A percentile compares a stretch with the other conserved stretches of the same genome.
Conservation (phyloP, 2,888 invertebrate species). For the Synanthedon tipuliformis region DNA sequence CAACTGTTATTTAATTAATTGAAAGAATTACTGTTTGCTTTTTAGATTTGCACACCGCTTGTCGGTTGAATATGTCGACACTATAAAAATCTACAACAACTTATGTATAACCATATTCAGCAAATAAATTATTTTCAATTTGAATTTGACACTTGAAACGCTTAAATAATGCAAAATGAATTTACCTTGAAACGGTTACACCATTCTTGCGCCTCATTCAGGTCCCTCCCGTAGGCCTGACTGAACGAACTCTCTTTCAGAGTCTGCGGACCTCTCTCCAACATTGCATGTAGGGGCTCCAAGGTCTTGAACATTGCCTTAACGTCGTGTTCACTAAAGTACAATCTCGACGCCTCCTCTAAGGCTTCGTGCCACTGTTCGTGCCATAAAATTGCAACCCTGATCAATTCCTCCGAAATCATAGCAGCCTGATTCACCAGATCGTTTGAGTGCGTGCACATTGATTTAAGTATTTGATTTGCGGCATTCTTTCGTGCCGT, state of each 20-base stretch:
- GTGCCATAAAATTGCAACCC: slow-evolving; percentile 99
- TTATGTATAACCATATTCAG: too few species aligned
- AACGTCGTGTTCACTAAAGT: slow-evolving; percentile 96
- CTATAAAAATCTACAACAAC: too few species aligned
- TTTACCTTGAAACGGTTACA: slow-evolving; percentile 86
- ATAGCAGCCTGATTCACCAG: slow-evolving; percentile 96
- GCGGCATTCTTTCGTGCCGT: slow-evolving; percentile 88
- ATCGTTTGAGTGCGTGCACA: slow-evolving; percentile 93
- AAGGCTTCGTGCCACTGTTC: slow-evolving; percentile 99
- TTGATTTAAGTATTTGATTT: slow-evolving; percentile 92
- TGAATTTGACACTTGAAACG: slow-evolving; percentile 18
- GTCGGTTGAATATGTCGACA: too few species aligned
- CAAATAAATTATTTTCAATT: slow-evolving; percentile 14
- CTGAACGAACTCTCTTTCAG: slow-evolving; percentile 97
- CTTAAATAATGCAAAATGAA: not conserved
- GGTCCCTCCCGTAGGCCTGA: slow-evolving; percentile 94
- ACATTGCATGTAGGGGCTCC: slow-evolving; percentile 93
- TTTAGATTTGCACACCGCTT: too few species aligned
- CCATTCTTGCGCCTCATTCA: slow-evolving; percentile 95
- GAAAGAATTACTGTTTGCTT: too few species aligned
- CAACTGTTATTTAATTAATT: too few species aligned
- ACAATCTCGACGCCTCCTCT: slow-evolving; percentile 91
- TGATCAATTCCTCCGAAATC: slow-evolving; percentile 96
- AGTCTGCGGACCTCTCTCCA: slow-evolving; percentile 95
- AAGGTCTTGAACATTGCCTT: slow-evolving; percentile 96